Conservation (phyloP, 2,888 invertebrate species). For the Azorinus chamasolen region DNA sequence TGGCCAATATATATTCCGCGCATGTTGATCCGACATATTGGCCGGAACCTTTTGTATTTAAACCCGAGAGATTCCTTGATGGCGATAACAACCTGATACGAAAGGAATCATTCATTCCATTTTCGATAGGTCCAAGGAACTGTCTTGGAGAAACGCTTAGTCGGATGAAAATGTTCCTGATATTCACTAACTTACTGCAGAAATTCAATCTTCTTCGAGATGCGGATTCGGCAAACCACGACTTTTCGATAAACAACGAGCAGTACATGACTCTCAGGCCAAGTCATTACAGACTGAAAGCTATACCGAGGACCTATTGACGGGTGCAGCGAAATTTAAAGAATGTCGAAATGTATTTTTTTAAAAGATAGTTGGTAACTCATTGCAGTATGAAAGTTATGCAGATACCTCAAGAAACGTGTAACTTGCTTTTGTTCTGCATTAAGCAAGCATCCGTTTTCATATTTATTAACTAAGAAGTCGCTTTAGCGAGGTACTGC, state of each 20-base stretch:
- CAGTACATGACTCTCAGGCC: slow-evolving; percentile 10
- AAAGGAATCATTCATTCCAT: not conserved
- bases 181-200: slow-evolving; percentile 7
- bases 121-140: slow-evolving; percentile 14
- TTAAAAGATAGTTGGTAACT: too few relatives aligned
- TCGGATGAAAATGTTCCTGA: slow-evolving; percentile 13
- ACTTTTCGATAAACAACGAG: slow-evolving; percentile 1
- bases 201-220: slow-evolving; percentile 8
- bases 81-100: not conserved
- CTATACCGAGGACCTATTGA: not conserved
- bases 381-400: too few relatives aligned
- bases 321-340: too few relatives aligned
- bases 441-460: too few relatives aligned
- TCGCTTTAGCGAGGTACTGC: too few relatives aligned
- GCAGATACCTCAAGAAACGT: too few relatives aligned
- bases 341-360: too few relatives aligned
- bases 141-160: slow-evolving; percentile 11
- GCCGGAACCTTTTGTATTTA: slow-evolving; percentile 9
- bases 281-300: not conserved
- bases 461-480: too few relatives aligned
- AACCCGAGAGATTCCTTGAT: slow-evolving; percentile 11
- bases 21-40: slow-evolving; percentile 11
- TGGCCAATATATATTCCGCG: slow-evolving; percentile 13
- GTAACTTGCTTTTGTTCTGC: too few relatives aligned
- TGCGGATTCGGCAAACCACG: not conserved